phyloP scores from a whole-genome alignment of 2,888 invertebrate genomes.

The Chaitophorus viminalis region DNA sequence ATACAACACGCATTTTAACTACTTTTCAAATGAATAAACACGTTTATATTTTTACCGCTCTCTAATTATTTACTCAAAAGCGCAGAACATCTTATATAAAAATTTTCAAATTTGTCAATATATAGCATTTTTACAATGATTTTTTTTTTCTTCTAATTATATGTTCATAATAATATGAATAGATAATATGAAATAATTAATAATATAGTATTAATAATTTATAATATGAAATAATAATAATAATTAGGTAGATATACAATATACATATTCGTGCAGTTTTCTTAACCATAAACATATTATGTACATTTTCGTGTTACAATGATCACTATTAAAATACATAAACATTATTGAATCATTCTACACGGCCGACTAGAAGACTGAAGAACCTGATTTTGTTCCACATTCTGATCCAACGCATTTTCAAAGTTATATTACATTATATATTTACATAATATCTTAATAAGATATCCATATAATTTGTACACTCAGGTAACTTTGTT shows the following conservation, averaged over 20 bases:
- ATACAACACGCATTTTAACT: background rate
- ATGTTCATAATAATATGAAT: background rate
- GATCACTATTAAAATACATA: background rate
- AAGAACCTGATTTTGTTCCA: conserved; percentile 29
- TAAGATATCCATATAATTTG: too few relatives aligned
- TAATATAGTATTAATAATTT: too few relatives aligned
- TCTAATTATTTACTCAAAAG: conserved; percentile 21
- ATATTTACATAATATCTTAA: background rate
- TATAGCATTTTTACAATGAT: background rate
- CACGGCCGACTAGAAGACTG: background rate
- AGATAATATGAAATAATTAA: background rate
- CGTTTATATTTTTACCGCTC: background rate
- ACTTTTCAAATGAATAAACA: conserved; percentile 35
- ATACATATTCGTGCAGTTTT: background rate
- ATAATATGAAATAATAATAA: too few relatives aligned
- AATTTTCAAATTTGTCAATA: background rate
- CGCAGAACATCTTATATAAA: conserved; percentile 18
- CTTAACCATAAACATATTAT: background rate
- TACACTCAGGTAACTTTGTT: too few relatives aligned
- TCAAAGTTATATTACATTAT: conserved; percentile 4
- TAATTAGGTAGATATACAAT: too few relatives aligned
- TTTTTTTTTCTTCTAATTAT: conserved; percentile 24
- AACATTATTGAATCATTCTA: conserved; percentile 1
- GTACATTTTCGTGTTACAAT: background rate
- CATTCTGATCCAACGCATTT: conserved; percentile 3